These are phyloP conservation scores for Heloderma charlesbogerti DNA, from an alignment of 2,113 vertebrate species.

Conservation along the genomic window DNA sequence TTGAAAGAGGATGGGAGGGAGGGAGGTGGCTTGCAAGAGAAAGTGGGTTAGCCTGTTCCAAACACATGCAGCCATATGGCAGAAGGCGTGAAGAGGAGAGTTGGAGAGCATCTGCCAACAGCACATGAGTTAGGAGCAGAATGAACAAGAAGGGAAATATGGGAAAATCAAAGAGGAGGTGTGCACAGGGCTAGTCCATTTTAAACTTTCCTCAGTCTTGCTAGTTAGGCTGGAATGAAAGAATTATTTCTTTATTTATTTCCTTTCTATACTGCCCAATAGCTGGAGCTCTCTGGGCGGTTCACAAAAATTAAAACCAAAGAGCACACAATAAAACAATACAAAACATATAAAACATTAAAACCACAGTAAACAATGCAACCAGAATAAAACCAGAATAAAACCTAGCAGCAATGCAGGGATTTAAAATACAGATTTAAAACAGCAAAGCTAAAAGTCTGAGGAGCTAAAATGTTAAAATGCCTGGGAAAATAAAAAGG, in stretches of 20 bases:
- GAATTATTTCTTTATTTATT: too few species aligned
- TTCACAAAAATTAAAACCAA: too few species aligned
- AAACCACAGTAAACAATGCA: too few species aligned
- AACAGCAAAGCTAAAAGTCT: too few species aligned
- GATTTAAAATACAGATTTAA: too few species aligned
- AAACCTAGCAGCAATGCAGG: too few species aligned
- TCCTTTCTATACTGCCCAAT: not conserved
- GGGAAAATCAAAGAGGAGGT: not conserved
- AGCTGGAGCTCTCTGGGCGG: too few species aligned
- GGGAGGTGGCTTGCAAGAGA: not conserved
- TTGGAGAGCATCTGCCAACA: conserved; percentile 2
- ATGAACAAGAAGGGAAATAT: not conserved
- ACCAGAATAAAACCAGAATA: too few species aligned
- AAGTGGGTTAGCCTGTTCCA: not conserved
- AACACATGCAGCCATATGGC: not conserved
- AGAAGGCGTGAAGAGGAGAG: not conserved
- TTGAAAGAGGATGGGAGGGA: not conserved
- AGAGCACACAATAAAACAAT: too few species aligned
- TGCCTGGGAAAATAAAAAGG: too few species aligned
- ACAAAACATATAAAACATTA: too few species aligned
- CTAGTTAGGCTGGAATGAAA: not conserved
- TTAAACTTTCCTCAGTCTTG: not conserved
- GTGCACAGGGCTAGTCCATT: not conserved
- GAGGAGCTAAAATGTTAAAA: too few species aligned
- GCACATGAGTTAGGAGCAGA: conserved; percentile 6